These are phyloP conservation scores for Megaustenia siamemsis DNA, from an alignment of 2,888 invertebrate genomes.

Conservation along the genomic window DNA sequence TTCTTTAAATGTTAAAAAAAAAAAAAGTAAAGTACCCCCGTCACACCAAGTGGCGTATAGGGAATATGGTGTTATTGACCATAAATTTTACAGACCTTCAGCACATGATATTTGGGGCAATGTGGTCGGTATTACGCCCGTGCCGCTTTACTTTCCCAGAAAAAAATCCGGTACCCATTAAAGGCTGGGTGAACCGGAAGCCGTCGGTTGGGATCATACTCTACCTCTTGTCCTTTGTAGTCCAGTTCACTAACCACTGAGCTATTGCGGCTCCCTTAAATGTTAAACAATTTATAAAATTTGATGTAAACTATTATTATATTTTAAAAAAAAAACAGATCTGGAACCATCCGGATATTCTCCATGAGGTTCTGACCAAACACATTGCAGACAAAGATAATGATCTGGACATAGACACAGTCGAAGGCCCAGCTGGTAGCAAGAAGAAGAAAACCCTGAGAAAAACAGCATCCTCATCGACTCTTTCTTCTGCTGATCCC, in stretches of 20 bases:
- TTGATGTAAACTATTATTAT: background rate
- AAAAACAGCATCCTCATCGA: conserved; percentile 52
- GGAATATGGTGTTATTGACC: too few species aligned
- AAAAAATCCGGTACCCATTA: too few species aligned
- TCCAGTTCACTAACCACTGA: background rate
- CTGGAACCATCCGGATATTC: conserved; percentile 82
- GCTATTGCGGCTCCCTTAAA: background rate
- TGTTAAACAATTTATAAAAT: background rate
- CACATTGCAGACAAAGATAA: conserved; percentile 74
- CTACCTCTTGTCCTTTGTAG: too few species aligned
- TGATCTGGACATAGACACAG: conserved; percentile 78
- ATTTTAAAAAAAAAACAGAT: conserved; percentile 74
- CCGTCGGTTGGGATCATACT: too few species aligned
- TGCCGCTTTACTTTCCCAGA: too few species aligned
- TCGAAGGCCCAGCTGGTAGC: conserved; percentile 62
- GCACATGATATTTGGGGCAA: too few species aligned
- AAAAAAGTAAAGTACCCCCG: too few species aligned
- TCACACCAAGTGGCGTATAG: too few species aligned
- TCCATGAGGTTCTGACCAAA: conserved; percentile 75
- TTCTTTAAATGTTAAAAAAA: too few species aligned
- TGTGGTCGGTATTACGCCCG: too few species aligned
- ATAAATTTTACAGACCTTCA: too few species aligned
- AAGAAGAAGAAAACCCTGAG: conserved; percentile 56
- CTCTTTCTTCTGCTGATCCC: conserved; percentile 51
- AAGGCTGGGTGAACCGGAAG: too few species aligned